phyloP scores from a whole-genome alignment of 2,113 vertebrate genomes.

The Rutilus rutilus region DNA sequence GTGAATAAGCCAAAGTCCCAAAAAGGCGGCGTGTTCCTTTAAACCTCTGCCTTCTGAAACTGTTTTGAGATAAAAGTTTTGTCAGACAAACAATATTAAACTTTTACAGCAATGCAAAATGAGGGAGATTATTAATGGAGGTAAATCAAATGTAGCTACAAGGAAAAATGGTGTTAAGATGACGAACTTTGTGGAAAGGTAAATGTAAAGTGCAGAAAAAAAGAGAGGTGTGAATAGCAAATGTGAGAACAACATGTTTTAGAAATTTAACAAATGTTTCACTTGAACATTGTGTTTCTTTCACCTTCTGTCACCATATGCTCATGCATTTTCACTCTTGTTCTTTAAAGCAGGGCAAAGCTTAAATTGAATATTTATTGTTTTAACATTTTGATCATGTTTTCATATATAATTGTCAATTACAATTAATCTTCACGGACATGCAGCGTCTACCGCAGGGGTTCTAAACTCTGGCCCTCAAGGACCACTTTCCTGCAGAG shows the following conservation, averaged over 20 bases:
- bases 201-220: not conserved
- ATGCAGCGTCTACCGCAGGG: not conserved
- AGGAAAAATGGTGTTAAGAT: not conserved
- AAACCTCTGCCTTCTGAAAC: not conserved
- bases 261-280: not conserved
- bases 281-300: not conserved
- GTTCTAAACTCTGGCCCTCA: no score
- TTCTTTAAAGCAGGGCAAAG: not conserved
- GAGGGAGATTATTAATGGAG: not conserved
- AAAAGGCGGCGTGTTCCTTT: no score
- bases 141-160: not conserved
- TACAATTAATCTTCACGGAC: not conserved
- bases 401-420: not conserved
- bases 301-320: not conserved
- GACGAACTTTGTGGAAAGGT: not conserved
- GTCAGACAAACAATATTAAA: slow-evolving; percentile 7
- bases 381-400: not conserved
- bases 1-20: no score
- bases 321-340: not conserved
- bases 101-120: not conserved
- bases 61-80: slow-evolving; percentile 21
- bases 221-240: not conserved
- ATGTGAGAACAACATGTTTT: not conserved
- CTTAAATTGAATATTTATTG: not conserved
- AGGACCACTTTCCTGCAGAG: no score